Evolutionary conservation across 2,113 vertebrate genomes (phyloP).

Genomic region (Osmerus mordax): DNA sequence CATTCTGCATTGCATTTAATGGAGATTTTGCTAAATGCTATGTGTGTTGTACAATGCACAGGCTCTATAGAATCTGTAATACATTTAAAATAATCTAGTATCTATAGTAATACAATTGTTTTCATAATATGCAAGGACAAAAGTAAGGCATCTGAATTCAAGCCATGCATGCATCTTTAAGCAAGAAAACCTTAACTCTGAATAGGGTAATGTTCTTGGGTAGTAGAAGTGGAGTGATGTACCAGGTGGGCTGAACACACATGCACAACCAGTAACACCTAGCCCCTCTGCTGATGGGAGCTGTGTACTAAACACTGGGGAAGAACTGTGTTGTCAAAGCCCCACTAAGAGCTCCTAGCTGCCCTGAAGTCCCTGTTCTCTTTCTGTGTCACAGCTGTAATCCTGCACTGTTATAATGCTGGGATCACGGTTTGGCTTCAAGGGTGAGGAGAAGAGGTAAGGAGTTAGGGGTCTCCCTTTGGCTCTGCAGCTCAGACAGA

Average conservation of each 20-base stretch:
- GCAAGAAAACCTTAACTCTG: conserved; percentile 54
- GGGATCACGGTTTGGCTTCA: too few relatives aligned
- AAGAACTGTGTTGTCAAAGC: too few relatives aligned
- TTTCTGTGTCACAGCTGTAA: too few relatives aligned
- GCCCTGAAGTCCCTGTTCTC: too few relatives aligned
- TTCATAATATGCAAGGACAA: conserved; percentile 53
- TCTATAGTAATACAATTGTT: conserved; percentile 44
- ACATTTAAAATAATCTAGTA: conserved; percentile 36
- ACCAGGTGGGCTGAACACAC: background rate
- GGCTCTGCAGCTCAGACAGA: too few relatives aligned
- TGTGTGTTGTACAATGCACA: conserved; percentile 59
- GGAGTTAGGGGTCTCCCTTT: too few relatives aligned
- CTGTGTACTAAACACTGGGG: too few relatives aligned
- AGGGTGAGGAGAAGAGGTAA: too few relatives aligned
- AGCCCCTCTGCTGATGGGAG: background rate
- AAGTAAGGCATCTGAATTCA: conserved; percentile 67
- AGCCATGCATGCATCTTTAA: conserved; percentile 67
- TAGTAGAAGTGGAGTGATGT: conserved; percentile 36
- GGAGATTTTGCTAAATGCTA: conserved; percentile 78
- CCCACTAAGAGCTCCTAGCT: too few relatives aligned
- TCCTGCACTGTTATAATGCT: too few relatives aligned
- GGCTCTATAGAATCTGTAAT: conserved; percentile 38
- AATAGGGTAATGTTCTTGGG: conserved; percentile 44
- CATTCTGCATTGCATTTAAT: conserved; percentile 73
- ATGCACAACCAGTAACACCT: background rate